Percentiles rank a stretch among this genome's conserved stretches.
Evolutionary conservation across 2,113 vertebrate species (phyloP).

Genomic region (Scomber colias): DNA sequence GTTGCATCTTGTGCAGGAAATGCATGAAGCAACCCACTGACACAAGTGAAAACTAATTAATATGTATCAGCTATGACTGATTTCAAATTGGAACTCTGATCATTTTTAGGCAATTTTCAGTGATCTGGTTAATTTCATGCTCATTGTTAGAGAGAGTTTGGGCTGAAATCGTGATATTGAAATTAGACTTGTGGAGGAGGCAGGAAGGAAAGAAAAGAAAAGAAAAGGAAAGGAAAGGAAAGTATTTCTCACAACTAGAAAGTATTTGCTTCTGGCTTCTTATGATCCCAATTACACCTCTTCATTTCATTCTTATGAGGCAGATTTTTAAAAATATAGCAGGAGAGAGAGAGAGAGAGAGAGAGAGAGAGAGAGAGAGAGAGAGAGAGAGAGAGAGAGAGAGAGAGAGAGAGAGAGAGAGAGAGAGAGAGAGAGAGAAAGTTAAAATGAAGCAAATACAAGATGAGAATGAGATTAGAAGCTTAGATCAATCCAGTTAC

Average conservation of each 20-base stretch:
- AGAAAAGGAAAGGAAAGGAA: neutral
- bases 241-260: neutral
- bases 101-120: constrained; percentile 3
- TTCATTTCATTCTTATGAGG: neutral
- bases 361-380: no score
- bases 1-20: neutral
- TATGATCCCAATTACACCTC: neutral
- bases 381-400: no score
- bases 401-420: no score
- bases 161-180: neutral
- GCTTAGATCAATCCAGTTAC: neutral
- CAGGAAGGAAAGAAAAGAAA: no score
- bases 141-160: constrained; percentile 27
- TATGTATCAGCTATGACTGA: neutral
- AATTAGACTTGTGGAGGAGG: neutral
- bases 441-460: neutral
- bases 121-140: constrained; percentile 3
- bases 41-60: neutral
- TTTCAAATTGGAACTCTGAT: constrained; percentile 5
- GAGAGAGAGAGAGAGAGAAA: neutral
- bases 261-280: neutral
- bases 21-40: neutral
- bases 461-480: neutral
- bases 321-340: neutral
- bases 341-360: no score